These are phyloP conservation scores for Bombus cullumanus DNA, from an alignment of 1,140 invertebrate species.

Conservation along the genomic window DNA sequence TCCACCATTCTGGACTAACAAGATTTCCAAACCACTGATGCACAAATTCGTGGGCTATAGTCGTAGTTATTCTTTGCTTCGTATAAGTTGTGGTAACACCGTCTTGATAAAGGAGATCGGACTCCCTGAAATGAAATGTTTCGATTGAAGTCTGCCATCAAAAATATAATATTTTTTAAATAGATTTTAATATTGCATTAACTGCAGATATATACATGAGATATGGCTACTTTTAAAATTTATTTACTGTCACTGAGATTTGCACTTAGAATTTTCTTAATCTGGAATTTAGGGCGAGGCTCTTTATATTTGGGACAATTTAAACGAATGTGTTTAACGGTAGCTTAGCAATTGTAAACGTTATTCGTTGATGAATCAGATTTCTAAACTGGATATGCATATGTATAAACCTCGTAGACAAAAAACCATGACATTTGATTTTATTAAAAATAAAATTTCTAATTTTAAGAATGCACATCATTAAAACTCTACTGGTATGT, in stretches of 20 bases:
- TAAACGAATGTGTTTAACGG: too few species aligned
- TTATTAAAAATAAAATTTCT: background rate
- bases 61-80: constrained; percentile 83
- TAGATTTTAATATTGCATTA: too few species aligned
- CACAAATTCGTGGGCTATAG: constrained; percentile 86
- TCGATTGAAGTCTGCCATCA: background rate
- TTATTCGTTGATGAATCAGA: too few species aligned
- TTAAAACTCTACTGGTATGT: background rate
- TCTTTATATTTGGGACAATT: too few species aligned
- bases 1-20: constrained; percentile 86
- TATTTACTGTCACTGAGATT: too few species aligned
- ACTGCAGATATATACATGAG: too few species aligned
- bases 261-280: background rate
- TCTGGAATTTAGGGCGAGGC: too few species aligned
- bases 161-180: too few species aligned
- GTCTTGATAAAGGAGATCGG: constrained; percentile 83
- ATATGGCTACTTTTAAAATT: too few species aligned
- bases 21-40: constrained; percentile 87
- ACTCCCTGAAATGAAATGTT: constrained; percentile 81
- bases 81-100: constrained; percentile 79
- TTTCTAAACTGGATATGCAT: too few species aligned
- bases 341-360: too few species aligned
- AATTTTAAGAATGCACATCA: background rate
- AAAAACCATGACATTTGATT: background rate
- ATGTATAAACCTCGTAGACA: background rate